These are phyloP conservation scores for Pyxicephalus adspersus DNA, from an alignment of 2,113 vertebrate species.

Conservation along the genomic window DNA sequence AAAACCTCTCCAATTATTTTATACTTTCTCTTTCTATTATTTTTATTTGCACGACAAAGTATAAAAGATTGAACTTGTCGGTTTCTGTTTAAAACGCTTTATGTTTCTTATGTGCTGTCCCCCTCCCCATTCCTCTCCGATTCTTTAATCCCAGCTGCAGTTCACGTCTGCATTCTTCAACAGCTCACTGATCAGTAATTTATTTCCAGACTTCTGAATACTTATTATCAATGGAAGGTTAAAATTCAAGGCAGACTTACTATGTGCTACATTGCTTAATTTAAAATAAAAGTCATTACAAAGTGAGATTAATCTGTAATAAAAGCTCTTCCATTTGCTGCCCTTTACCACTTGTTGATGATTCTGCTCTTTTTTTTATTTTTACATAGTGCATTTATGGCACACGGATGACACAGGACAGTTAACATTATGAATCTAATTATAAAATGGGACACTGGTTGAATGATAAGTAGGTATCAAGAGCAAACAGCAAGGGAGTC, in stretches of 20 bases:
- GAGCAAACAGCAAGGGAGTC: neutral
- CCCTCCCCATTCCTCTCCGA: constrained; percentile 54
- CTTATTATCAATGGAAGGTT: constrained; percentile 82
- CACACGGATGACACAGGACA: constrained; percentile 43
- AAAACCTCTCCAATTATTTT: constrained; percentile 29
- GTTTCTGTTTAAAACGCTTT: constrained; percentile 55
- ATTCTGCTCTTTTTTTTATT: constrained; percentile 54
- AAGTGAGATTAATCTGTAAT: constrained; percentile 67
- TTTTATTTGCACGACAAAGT: constrained; percentile 29
- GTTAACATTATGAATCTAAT: constrained; percentile 56
- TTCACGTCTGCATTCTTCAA: constrained; percentile 76
- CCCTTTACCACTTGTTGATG: constrained; percentile 58
- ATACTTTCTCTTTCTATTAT: constrained; percentile 49
- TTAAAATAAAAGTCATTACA: constrained; percentile 71
- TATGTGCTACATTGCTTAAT: constrained; percentile 63
- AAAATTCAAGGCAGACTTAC: constrained; percentile 72
- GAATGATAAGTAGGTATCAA: constrained; percentile 58
- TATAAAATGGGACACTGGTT: constrained; percentile 46
- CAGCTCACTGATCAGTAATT: constrained; percentile 85
- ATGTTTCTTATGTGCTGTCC: constrained; percentile 60
- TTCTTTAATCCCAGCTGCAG: constrained; percentile 70
- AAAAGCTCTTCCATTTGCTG: constrained; percentile 55
- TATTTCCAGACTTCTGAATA: constrained; percentile 79
- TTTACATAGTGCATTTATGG: constrained; percentile 55
- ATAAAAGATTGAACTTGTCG: constrained; percentile 43